A percentile compares a stretch with the other conserved stretches of the same genome.
Conservation (phyloP, 2,888 invertebrate species). For the Galerucella pusilla region DNA sequence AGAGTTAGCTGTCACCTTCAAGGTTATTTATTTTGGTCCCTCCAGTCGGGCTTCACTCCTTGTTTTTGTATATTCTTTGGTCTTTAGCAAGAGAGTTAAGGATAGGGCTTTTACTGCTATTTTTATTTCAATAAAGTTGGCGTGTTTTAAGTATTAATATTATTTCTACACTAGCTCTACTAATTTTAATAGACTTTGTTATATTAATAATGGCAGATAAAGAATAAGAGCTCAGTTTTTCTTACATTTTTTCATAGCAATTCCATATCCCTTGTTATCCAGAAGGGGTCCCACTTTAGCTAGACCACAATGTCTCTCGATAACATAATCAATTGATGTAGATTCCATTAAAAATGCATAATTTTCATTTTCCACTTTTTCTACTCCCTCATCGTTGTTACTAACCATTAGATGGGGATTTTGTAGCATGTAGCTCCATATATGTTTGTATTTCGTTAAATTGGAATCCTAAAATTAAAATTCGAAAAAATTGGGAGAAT, state of each 20-base stretch:
- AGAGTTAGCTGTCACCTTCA: too few species aligned
- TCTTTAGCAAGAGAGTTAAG: too few species aligned
- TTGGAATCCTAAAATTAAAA: slow-evolving; percentile 75
- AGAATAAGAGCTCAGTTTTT: neutral
- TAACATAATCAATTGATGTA: slow-evolving; percentile 86
- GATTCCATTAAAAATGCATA: slow-evolving; percentile 95
- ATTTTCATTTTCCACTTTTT: slow-evolving; percentile 63
- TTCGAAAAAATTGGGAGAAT: too few species aligned
- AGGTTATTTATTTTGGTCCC: too few species aligned
- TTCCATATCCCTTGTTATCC: slow-evolving; percentile 88
- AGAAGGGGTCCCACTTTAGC: slow-evolving; percentile 78
- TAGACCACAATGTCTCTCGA: slow-evolving; percentile 81
- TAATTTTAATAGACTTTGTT: too few species aligned
- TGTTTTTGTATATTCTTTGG: too few species aligned
- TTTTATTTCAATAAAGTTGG: too few species aligned
- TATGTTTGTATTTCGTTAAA: slow-evolving; percentile 80
- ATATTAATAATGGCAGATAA: too few species aligned
- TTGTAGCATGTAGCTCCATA: slow-evolving; percentile 82
- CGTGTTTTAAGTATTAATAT: too few species aligned
- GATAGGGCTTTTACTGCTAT: too few species aligned
- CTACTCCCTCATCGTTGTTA: slow-evolving; percentile 75
- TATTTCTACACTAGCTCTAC: too few species aligned
- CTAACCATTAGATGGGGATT: slow-evolving; percentile 71
- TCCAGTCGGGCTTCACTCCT: too few species aligned
- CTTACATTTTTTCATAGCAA: slow-evolving; percentile 84